These are phyloP conservation scores for Mylabris sibirica DNA, from an alignment of 2,888 invertebrate species.

Conservation along the genomic window DNA sequence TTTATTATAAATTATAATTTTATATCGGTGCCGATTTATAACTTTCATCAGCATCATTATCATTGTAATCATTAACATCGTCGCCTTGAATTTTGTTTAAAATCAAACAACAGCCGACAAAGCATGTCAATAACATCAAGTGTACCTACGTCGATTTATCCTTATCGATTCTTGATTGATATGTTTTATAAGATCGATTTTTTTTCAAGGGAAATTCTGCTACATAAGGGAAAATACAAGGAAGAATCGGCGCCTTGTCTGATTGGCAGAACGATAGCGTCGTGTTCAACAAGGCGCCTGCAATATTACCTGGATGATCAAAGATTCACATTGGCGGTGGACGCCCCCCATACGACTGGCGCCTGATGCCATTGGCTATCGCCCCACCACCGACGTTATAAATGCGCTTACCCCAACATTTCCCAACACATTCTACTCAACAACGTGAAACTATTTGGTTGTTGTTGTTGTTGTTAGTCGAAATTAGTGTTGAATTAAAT, in stretches of 20 bases:
- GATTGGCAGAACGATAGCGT: slow-evolving; percentile 51
- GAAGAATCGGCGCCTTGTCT: slow-evolving; percentile 46
- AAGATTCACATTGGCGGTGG: slow-evolving; percentile 46
- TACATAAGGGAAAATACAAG: slow-evolving; percentile 40
- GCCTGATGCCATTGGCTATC: slow-evolving; percentile 47
- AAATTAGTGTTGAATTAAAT: slow-evolving; percentile 18
- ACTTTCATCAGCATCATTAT: slow-evolving; percentile 2
- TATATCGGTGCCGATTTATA: slow-evolving; percentile 3
- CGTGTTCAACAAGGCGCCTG: slow-evolving; percentile 51
- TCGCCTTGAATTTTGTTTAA: neutral
- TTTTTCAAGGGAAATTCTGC: neutral
- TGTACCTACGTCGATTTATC: neutral
- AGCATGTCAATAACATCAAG: neutral
- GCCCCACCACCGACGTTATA: slow-evolving; percentile 45
- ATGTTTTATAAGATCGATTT: neutral
- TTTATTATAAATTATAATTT: too few species aligned
- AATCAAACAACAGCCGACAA: neutral
- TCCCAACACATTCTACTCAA: slow-evolving; percentile 26
- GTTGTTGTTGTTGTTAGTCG: too few species aligned
- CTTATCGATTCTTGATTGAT: too few species aligned
- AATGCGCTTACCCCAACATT: slow-evolving; percentile 38
- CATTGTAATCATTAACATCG: neutral
- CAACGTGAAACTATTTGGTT: neutral
- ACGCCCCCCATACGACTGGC: slow-evolving; percentile 40
- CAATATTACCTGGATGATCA: slow-evolving; percentile 46